phyloP scores from a whole-genome alignment of 1,140 invertebrate genomes.

The Forficula auricularia region DNA sequence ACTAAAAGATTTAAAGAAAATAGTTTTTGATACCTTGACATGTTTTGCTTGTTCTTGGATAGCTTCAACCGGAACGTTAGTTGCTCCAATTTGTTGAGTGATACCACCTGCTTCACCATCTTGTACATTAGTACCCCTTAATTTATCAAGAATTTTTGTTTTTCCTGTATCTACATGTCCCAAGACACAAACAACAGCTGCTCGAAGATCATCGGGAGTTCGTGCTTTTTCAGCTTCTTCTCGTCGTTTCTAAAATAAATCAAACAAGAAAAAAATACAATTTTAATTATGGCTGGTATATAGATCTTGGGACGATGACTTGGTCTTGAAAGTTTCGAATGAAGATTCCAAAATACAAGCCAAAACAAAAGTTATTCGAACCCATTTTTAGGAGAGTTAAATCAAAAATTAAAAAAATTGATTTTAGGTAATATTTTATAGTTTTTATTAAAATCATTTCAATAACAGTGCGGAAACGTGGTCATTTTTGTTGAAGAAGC shows the following conservation, averaged over 20 bases:
- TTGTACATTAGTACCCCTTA: constrained; percentile 87
- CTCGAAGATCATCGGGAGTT: constrained; percentile 60
- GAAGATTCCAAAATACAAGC: no score
- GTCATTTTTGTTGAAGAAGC: no score
- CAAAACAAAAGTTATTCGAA: no score
- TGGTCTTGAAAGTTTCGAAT: no score
- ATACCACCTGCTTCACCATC: constrained; percentile 98
- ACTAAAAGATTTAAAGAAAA: no score
- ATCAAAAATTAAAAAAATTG: no score
- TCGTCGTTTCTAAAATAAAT: constrained; percentile 45
- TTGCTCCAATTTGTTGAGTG: constrained; percentile 98
- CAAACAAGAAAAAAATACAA: constrained; percentile 8
- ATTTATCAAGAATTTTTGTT: constrained; percentile 97
- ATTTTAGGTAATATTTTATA: no score
- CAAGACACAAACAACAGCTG: constrained; percentile 93
- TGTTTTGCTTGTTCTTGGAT: constrained; percentile 88
- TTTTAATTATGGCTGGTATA: no score
- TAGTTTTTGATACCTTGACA: constrained; percentile 57
- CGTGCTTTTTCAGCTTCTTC: constrained; percentile 70
- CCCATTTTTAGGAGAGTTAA: no score
- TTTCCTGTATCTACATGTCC: constrained; percentile 98
- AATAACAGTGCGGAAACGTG: no score
- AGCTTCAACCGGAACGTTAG: constrained; percentile 94
- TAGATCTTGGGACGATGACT: no score
- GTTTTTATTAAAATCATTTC: no score